phyloP scores from a whole-genome alignment of 1,140 invertebrate species.

The Hesperophylax magnus region DNA sequence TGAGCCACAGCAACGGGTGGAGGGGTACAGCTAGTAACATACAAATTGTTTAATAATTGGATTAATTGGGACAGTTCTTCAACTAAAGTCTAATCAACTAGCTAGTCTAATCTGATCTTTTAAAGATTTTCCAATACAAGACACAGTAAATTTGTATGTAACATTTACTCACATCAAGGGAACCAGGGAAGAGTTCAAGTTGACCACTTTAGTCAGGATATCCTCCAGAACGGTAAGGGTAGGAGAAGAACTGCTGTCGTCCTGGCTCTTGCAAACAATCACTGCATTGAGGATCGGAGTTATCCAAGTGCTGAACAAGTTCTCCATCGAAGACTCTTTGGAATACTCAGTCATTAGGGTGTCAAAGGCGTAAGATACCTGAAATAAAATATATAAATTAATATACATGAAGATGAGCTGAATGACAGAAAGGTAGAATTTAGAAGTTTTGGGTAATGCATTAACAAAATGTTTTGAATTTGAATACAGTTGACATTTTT shows the following conservation, averaged over 20 bases:
- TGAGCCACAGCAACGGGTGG: no score
- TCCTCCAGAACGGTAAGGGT: slow-evolving; percentile 60
- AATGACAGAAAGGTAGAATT: no score
- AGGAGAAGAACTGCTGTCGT: slow-evolving; percentile 51
- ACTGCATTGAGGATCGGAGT: slow-evolving; percentile 59
- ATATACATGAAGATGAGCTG: neutral
- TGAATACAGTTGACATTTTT: no score
- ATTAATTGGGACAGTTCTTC: no score
- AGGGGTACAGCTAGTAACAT: no score
- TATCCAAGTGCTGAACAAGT: slow-evolving; percentile 60
- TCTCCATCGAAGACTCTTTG: slow-evolving; percentile 49
- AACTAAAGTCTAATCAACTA: no score
- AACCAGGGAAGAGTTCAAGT: slow-evolving; percentile 59
- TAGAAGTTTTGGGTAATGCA: no score
- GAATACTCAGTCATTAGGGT: slow-evolving; percentile 60
- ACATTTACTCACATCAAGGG: slow-evolving; percentile 60
- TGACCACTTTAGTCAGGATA: slow-evolving; percentile 60
- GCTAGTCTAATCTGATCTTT: no score
- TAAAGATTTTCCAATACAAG: no score
- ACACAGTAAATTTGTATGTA: no score
- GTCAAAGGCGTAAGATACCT: slow-evolving; percentile 63
- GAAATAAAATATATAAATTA: slow-evolving; percentile 34
- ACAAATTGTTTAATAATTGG: no score
- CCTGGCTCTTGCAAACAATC: slow-evolving; percentile 21
- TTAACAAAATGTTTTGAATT: no score